These are phyloP conservation scores for Yasuhikotakia modesta DNA, from an alignment of 2,797 vertebrate species.

Conservation along the genomic window DNA sequence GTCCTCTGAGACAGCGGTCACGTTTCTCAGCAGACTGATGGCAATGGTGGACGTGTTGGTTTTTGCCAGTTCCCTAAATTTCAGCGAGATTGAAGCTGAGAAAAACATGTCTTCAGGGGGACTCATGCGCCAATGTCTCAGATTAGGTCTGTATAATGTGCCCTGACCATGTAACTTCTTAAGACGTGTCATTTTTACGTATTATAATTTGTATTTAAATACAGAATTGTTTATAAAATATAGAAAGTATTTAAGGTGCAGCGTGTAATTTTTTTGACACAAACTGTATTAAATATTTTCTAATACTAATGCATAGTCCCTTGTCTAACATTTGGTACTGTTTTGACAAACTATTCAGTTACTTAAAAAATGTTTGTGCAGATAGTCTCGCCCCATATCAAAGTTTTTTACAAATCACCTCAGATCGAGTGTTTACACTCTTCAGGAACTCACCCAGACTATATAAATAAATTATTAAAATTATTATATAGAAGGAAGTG, in stretches of 20 bases:
- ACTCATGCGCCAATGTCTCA: slow-evolving; percentile 92
- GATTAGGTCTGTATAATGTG: slow-evolving; percentile 48
- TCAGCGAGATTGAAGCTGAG: slow-evolving; percentile 98
- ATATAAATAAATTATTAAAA: too few relatives aligned
- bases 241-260: neutral
- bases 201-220: neutral
- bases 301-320: too few relatives aligned
- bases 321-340: too few relatives aligned
- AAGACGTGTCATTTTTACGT: too few relatives aligned
- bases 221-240: too few relatives aligned
- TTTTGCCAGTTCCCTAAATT: slow-evolving; percentile 97
- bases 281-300: neutral
- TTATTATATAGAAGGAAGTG: too few relatives aligned
- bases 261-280: neutral
- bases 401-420: too few relatives aligned
- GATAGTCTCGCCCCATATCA: too few relatives aligned
- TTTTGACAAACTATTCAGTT: too few relatives aligned
- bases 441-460: too few relatives aligned
- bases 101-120: slow-evolving; percentile 99
- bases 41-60: slow-evolving; percentile 97
- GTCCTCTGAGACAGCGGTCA: slow-evolving; percentile 94
- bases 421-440: too few relatives aligned
- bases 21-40: slow-evolving; percentile 96
- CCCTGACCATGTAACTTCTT: too few relatives aligned
- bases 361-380: neutral